Percentiles rank a stretch among this genome's conserved stretches.
phyloP scores from a whole-genome alignment of 2,888 invertebrate genomes.

The Conistra vaccinii region DNA sequence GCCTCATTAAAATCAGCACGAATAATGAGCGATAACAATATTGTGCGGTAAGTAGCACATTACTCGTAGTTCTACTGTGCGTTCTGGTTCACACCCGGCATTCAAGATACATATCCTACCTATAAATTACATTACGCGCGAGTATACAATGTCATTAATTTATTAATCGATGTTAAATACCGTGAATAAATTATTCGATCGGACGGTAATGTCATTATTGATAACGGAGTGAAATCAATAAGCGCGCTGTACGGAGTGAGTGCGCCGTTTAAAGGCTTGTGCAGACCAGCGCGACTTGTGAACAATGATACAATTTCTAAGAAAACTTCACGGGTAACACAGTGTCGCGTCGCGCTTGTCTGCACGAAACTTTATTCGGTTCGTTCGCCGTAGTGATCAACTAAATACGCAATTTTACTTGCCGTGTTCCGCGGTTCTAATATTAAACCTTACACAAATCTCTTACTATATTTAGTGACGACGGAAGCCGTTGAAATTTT shows the following conservation, averaged over 20 bases:
- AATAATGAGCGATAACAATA: slow-evolving; percentile 49
- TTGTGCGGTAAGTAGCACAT: slow-evolving; percentile 9
- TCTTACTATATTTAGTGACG: slow-evolving; percentile 68
- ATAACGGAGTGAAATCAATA: slow-evolving; percentile 64
- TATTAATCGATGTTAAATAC: slow-evolving; percentile 59
- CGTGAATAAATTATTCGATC: slow-evolving; percentile 59
- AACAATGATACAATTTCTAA: no score
- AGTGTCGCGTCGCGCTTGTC: no score
- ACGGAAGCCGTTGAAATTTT: slow-evolving; percentile 80
- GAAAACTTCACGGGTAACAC: no score
- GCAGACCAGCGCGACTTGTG: no score
- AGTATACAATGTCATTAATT: slow-evolving; percentile 58
- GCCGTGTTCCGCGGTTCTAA: slow-evolving; percentile 62
- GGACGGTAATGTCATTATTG: slow-evolving; percentile 57
- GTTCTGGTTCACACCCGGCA: slow-evolving; percentile 7
- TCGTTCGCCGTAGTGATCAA: slow-evolving; percentile 52
- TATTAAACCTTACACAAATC: slow-evolving; percentile 66
- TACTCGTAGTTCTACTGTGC: slow-evolving; percentile 1
- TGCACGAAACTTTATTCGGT: no score
- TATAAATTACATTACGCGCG: slow-evolving; percentile 51
- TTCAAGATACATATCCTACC: slow-evolving; percentile 26
- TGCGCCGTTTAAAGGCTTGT: slow-evolving; percentile 49
- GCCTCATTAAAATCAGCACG: slow-evolving; percentile 42
- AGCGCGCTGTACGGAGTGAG: slow-evolving; percentile 37
- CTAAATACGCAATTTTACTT: slow-evolving; percentile 64